Evolutionary conservation across 2,113 vertebrate genomes (phyloP), one percentile per base, ranked within the genome.

Genomic region (Narcine bancroftii): DNA sequence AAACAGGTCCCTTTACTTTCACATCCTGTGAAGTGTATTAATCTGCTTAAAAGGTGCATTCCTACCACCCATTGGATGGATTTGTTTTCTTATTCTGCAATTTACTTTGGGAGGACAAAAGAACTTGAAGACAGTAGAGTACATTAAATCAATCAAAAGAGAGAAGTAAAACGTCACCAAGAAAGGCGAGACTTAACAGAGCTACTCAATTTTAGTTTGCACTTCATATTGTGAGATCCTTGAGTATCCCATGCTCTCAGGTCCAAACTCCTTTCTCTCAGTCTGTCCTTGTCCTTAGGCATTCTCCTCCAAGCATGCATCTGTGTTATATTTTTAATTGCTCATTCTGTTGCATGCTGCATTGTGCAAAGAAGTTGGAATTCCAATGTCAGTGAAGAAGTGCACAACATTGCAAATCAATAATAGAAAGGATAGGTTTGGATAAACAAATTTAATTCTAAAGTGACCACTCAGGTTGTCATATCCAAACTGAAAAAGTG

Each of bases 1-100:
- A n/a, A 87, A 87, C 53, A 63, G 81, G 81, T 87, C 50, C 15
- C 33, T 60, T 87, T 87, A 29, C 81, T 87, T 53, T 21, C 53
- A 87, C 50, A 56, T 87, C 15, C 53, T 36, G 29, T n/a, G 7
- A 60, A 60, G 15, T 87, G 17, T 2, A 36, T n/a, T 56, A 33
- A 13, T n/a, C 13, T n/a, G 50, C 56, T n/a, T 36, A 3, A 36
- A 60, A 81, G 26, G 26, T 81, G 50, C 6, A 81, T 33, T 36
- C 17, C 36, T 9, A 47, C 24, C 10, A 65, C 63, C 39, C 66
- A 26, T 45, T 26, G 24, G 66, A 47, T 71, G 7, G 45, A 66
- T 91, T 69, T 91, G 11, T 33, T 71, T 45, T 33, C 13, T 71
- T 39, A 45, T 69, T 17, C 9, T 66, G 2, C 89, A 71, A 33